These are phyloP conservation scores for Pleuronectes platessa DNA, from an alignment of 2,113 vertebrate genomes.

Conservation along the genomic window DNA sequence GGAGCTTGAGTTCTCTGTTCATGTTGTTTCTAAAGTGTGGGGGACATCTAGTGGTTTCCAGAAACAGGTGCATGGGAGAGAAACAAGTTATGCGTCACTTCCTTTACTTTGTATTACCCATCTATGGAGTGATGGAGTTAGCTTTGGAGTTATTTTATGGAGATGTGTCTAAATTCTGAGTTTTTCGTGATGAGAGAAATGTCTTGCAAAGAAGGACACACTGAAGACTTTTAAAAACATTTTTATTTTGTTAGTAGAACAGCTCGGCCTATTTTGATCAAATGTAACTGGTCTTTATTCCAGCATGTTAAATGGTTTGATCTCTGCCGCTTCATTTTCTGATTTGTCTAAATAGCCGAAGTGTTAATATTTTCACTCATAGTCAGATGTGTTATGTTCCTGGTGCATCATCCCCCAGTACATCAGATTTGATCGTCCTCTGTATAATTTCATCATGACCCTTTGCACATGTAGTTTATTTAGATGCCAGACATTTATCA, in stretches of 20 bases:
- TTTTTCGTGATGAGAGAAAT: neutral
- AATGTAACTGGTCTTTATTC: neutral
- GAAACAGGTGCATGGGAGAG: conserved; percentile 27
- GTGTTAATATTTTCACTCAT: neutral
- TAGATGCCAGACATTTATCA: too few relatives aligned
- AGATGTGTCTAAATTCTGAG: neutral
- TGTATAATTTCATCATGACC: too few relatives aligned
- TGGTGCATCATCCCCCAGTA: too few relatives aligned
- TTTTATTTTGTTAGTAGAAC: too few relatives aligned
- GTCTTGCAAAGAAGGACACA: neutral
- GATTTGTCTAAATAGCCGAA: neutral
- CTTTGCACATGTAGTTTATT: too few relatives aligned
- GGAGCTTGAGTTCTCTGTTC: neutral
- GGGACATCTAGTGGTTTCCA: conserved; percentile 65
- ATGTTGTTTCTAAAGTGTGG: neutral
- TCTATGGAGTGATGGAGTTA: too few relatives aligned
- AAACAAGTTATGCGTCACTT: neutral
- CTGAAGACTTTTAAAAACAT: too few relatives aligned
- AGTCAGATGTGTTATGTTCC: neutral
- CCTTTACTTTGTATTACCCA: neutral
- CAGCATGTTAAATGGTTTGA: neutral
- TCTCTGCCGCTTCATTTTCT: neutral
- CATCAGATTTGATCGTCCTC: too few relatives aligned
- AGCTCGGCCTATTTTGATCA: too few relatives aligned
- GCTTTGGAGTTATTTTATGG: neutral